Conservation (phyloP, 2,888 invertebrate species). For the Masnerella sp. region DNA sequence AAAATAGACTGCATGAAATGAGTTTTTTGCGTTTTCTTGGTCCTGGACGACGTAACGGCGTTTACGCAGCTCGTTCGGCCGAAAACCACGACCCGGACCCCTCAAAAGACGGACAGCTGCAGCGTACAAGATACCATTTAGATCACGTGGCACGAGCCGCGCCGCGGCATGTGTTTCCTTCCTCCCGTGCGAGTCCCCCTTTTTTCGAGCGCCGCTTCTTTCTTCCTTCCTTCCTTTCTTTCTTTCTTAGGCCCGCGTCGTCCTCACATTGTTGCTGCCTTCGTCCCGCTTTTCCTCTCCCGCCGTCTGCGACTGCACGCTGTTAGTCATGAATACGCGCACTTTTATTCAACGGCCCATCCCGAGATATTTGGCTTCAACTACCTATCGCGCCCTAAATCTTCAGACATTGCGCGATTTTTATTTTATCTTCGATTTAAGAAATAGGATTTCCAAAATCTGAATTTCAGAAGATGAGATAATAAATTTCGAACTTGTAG, state of each 20-base stretch:
- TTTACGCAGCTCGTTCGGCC: too few relatives aligned
- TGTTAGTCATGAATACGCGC: conserved; percentile 23
- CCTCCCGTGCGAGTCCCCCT: conserved; percentile 43
- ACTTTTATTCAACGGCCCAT: conserved; percentile 16
- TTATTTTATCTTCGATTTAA: too few relatives aligned
- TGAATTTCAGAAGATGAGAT: too few relatives aligned
- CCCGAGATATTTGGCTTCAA: too few relatives aligned
- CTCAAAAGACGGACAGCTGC: conserved; percentile 68
- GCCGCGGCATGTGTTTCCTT: conserved; percentile 74
- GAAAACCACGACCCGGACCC: conserved; percentile 54
- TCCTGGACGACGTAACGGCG: too few relatives aligned
- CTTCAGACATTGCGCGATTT: too few relatives aligned
- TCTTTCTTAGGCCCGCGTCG: neutral
- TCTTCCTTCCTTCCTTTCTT: neutral
- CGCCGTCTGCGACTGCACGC: conserved; percentile 29
- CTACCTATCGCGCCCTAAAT: too few relatives aligned
- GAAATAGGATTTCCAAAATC: too few relatives aligned
- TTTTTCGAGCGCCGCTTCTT: conserved; percentile 14
- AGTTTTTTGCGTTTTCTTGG: conserved; percentile 19
- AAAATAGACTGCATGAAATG: too few relatives aligned
- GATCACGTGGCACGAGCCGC: conserved; percentile 75
- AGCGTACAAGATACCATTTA: conserved; percentile 70
- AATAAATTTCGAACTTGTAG: too few relatives aligned
- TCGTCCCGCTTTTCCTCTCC: conserved; percentile 20
- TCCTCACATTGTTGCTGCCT: conserved; percentile 19